Conservation (phyloP, 2,888 invertebrate species). For the Drosophila demipolita region DNA sequence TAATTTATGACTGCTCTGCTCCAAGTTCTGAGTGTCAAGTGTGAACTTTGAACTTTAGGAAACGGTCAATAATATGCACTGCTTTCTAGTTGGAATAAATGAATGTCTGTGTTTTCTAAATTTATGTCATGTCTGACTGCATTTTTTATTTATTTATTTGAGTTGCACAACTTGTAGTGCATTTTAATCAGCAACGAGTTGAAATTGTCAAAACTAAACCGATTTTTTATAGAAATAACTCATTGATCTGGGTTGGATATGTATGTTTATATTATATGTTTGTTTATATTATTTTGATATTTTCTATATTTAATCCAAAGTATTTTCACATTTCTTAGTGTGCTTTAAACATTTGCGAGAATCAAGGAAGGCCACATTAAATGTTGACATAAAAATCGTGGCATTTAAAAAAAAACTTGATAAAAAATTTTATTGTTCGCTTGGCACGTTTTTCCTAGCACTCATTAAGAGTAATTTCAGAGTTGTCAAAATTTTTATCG, state of each 20-base stretch:
- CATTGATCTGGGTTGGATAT: background rate
- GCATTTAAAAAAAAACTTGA: background rate
- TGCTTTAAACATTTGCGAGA: background rate
- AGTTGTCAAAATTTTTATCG: conserved; percentile 31
- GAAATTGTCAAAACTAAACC: background rate
- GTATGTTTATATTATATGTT: too few species aligned
- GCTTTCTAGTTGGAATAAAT: background rate
- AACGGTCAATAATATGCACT: conserved; percentile 44
- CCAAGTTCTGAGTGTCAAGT: conserved; percentile 2
- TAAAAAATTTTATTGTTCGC: conserved; percentile 2
- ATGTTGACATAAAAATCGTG: background rate
- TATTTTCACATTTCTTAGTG: background rate
- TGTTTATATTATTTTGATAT: too few species aligned
- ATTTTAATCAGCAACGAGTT: background rate
- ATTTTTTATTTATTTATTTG: background rate
- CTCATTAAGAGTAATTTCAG: conserved; percentile 37
- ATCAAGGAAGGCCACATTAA: background rate
- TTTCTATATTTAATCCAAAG: too few species aligned
- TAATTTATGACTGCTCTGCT: conserved; percentile 31
- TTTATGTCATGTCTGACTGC: background rate
- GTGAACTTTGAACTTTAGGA: conserved; percentile 71
- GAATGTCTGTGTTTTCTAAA: background rate
- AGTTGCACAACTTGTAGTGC: background rate
- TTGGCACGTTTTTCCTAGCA: conserved; percentile 20
- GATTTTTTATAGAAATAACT: background rate